These are phyloP conservation scores for Drosophila busckii DNA, from an alignment of 1,140 invertebrate genomes.

Conservation along the genomic window DNA sequence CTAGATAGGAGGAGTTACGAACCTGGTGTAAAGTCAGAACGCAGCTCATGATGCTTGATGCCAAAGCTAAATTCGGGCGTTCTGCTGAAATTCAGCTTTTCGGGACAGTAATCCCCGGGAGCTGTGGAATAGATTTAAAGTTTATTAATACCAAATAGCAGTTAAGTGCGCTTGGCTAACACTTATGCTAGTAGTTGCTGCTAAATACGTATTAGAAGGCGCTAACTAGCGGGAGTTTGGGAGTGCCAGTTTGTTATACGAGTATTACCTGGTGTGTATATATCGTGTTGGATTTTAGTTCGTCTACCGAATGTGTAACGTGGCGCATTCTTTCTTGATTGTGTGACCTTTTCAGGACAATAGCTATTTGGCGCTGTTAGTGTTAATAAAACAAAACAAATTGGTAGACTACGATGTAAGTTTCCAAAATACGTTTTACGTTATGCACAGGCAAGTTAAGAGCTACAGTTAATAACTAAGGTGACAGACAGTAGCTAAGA, in stretches of 20 bases:
- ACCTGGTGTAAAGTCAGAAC: slow-evolving; percentile 86
- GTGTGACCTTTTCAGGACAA: slow-evolving; percentile 82
- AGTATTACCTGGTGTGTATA: slow-evolving; percentile 79
- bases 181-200: too few relatives aligned
- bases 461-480: slow-evolving; percentile 1
- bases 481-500: neutral
- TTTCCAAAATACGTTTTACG: slow-evolving; percentile 23
- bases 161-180: too few relatives aligned
- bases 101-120: slow-evolving; percentile 83
- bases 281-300: slow-evolving; percentile 79
- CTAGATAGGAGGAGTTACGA: slow-evolving; percentile 36
- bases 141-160: neutral
- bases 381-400: slow-evolving; percentile 69
- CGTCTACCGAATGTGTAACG: slow-evolving; percentile 79
- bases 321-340: slow-evolving; percentile 81
- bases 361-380: slow-evolving; percentile 81
- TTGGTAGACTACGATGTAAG: too few relatives aligned
- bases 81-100: slow-evolving; percentile 82
- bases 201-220: slow-evolving; percentile 9
- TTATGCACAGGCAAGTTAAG: slow-evolving; percentile 1
- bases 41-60: slow-evolving; percentile 83
- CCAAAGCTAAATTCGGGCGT: slow-evolving; percentile 83
- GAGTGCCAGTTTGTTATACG: neutral
- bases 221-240: neutral
- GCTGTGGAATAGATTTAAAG: slow-evolving; percentile 78